Conservation (phyloP, 2,797 vertebrate genomes). For the Gallirallus australis region DNA sequence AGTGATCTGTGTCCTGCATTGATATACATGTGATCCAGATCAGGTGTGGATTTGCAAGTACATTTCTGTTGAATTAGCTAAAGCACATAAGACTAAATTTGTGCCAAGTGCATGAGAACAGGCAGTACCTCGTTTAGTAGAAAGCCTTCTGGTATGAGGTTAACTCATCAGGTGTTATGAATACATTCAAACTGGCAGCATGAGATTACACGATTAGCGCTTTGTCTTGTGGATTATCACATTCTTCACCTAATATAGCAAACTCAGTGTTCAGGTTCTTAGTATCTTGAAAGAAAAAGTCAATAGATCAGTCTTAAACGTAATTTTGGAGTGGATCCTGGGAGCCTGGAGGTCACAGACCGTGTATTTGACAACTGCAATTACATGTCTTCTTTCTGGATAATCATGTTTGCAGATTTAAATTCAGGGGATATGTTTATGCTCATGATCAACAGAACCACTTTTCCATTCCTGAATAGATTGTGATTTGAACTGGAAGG, state of each 20-base stretch:
- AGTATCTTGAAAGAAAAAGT: neutral
- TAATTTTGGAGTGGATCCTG: neutral
- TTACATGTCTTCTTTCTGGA: neutral
- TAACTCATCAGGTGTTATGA: constrained; percentile 13
- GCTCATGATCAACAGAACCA: neutral
- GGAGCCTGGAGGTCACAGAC: neutral
- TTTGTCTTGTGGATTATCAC: neutral
- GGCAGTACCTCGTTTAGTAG: constrained; percentile 29
- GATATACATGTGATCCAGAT: neutral
- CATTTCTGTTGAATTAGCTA: neutral
- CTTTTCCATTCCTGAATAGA: neutral
- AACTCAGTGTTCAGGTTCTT: neutral
- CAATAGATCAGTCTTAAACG: neutral
- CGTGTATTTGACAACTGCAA: neutral
- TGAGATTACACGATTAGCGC: neutral
- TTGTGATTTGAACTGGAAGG: neutral
- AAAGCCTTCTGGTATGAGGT: constrained; percentile 33
- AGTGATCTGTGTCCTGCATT: neutral
- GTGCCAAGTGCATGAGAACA: constrained; percentile 10
- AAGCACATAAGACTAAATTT: neutral
- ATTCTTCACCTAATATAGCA: neutral
- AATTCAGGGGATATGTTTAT: neutral
- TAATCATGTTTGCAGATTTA: neutral
- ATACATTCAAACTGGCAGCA: neutral
- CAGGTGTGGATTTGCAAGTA: constrained; percentile 42